phyloP scores from a whole-genome alignment of 2,888 invertebrate species.

The Lasioglossum villosulum region DNA sequence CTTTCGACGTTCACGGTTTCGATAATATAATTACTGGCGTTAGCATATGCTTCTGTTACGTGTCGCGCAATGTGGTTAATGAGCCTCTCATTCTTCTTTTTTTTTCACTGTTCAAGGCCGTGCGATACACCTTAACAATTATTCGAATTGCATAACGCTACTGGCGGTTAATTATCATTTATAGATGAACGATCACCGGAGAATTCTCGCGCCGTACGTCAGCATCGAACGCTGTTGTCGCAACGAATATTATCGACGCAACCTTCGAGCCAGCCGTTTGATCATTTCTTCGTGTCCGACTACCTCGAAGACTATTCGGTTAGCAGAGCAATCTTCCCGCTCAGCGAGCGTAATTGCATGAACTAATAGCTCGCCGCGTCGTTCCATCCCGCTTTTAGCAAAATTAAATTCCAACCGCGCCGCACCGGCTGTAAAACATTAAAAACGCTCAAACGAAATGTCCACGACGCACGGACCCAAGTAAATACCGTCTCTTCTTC shows the following conservation, averaged over 20 bases:
- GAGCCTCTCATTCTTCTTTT: not conserved
- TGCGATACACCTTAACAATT: not conserved
- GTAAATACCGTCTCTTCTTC: not conserved
- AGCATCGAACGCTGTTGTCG: not conserved
- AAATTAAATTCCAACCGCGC: not conserved
- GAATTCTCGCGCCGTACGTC: not conserved
- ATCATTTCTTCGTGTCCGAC: not conserved
- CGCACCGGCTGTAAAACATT: not conserved
- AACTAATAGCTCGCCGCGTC: not conserved
- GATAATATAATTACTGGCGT: not conserved
- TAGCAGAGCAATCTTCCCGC: slow-evolving; percentile 18
- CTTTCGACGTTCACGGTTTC: slow-evolving; percentile 24
- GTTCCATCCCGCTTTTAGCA: not conserved
- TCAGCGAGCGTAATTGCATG: not conserved
- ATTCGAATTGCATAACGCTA: not conserved
- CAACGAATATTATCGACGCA: not conserved
- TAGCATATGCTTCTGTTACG: not conserved
- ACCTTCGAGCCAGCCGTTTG: not conserved
- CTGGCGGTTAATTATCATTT: not conserved
- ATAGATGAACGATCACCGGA: not conserved
- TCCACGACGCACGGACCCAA: not conserved
- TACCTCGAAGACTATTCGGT: not conserved
- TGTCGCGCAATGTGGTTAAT: slow-evolving; percentile 23
- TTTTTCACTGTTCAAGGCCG: slow-evolving; percentile 7
- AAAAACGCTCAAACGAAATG: not conserved